These are phyloP conservation scores for Onthophagus taurus DNA, from an alignment of 1,140 invertebrate genomes.

Conservation along the genomic window DNA sequence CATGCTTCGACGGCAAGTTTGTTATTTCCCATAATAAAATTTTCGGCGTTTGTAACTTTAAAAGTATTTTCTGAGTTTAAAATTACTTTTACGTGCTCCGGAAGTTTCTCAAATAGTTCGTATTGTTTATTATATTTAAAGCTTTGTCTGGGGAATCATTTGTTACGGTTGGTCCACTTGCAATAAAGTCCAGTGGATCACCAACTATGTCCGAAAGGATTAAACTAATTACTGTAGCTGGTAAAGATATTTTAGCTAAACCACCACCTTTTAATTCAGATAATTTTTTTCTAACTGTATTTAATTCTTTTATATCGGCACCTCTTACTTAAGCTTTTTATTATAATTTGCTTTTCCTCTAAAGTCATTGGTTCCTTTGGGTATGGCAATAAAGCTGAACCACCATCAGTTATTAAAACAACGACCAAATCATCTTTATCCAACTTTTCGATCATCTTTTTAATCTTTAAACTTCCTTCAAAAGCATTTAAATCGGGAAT, in stretches of 20 bases:
- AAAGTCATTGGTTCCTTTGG: slow-evolving; percentile 66
- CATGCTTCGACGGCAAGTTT: slow-evolving; percentile 54
- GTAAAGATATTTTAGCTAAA: slow-evolving; percentile 58
- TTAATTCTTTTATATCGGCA: slow-evolving; percentile 83
- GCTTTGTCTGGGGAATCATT: slow-evolving; percentile 44
- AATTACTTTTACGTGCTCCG: slow-evolving; percentile 42
- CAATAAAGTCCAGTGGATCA: slow-evolving; percentile 84
- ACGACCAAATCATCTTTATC: slow-evolving; percentile 64
- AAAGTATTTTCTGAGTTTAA: slow-evolving; percentile 15
- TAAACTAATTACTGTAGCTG: slow-evolving; percentile 64
- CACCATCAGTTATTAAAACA: slow-evolving; percentile 81
- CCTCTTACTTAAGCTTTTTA: slow-evolving; percentile 66
- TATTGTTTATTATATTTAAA: slow-evolving; percentile 60
- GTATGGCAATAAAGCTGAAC: slow-evolving; percentile 78
- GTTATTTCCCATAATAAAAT: slow-evolving; percentile 69
- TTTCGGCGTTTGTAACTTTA: slow-evolving; percentile 44
- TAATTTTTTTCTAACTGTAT: slow-evolving; percentile 74
- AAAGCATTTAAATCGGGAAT: slow-evolving; percentile 64
- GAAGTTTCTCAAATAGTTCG: slow-evolving; percentile 44
- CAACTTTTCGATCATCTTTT: slow-evolving; percentile 52
- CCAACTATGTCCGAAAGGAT: slow-evolving; percentile 91
- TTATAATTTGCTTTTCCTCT: slow-evolving; percentile 64
- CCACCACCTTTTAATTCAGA: slow-evolving; percentile 89
- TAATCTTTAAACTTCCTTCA: slow-evolving; percentile 58
- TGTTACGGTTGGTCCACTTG: slow-evolving; percentile 83